phyloP scores from a whole-genome alignment of 35 echinoderm and acorn worm genomes.

The Nesometra sesokonis region DNA sequence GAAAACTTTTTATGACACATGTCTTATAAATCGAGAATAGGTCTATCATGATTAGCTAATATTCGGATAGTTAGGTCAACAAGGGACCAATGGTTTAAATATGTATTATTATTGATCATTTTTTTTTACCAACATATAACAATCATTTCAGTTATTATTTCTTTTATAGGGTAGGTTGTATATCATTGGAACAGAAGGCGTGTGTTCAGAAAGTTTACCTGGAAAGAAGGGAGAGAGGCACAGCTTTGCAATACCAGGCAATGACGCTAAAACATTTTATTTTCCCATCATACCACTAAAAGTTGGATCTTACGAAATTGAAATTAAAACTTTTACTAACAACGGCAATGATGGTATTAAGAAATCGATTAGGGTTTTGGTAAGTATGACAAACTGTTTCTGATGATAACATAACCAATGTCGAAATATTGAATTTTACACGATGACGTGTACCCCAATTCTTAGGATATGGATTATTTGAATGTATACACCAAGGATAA shows the following conservation, averaged over 20 bases:
- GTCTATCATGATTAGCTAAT: no score
- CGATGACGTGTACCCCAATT: no score
- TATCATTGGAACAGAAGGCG: slow-evolving; percentile 30
- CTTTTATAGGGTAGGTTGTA: slow-evolving; percentile 38
- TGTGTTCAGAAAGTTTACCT: slow-evolving; percentile 46
- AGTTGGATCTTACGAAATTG: slow-evolving; percentile 45
- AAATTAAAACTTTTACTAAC: not conserved
- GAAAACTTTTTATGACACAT: no score
- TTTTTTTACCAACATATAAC: not conserved
- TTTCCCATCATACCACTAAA: slow-evolving; percentile 64
- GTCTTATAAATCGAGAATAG: no score
- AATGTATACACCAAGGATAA: no score
- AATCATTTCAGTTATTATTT: not conserved
- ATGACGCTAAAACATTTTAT: slow-evolving; percentile 28
- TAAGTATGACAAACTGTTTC: slow-evolving; percentile 21
- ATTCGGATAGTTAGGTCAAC: no score
- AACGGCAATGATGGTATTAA: slow-evolving; percentile 31
- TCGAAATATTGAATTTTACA: no score
- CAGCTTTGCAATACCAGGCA: not conserved
- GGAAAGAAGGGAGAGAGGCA: not conserved
- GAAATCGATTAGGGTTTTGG: slow-evolving; percentile 62
- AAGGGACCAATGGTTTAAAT: no score
- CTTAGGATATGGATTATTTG: no score
- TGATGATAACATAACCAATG: no score
- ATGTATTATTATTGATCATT: no score